Percentiles rank a stretch among this genome's conserved stretches.
phyloP scores from a whole-genome alignment of 2,797 vertebrate species.

The Melanotaenia parkinsoni region DNA sequence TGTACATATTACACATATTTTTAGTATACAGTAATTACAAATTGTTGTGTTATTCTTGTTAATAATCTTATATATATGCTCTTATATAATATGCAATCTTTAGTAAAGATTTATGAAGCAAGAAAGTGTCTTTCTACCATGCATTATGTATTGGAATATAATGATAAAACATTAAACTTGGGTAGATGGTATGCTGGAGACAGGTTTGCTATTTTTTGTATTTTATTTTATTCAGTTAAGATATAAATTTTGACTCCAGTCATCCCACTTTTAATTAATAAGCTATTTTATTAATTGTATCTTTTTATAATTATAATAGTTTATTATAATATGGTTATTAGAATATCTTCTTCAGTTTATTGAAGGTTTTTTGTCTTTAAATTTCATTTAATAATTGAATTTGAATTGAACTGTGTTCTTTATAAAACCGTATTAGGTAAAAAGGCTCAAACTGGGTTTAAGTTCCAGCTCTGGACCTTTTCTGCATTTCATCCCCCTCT shows the following conservation, averaged over 20 bases:
- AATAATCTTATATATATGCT: not conserved
- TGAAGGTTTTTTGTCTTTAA: too few species aligned
- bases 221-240: constrained; percentile 2
- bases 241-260: not conserved
- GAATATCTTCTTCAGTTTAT: not conserved
- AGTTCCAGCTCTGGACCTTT: too few species aligned
- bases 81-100: not conserved
- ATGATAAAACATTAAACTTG: not conserved
- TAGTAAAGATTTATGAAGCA: not conserved
- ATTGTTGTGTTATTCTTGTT: not conserved
- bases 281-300: not conserved
- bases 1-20: too few species aligned
- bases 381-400: not conserved
- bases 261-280: not conserved
- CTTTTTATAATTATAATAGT: not conserved
- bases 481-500: too few species aligned
- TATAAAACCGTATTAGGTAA: too few species aligned
- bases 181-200: not conserved
- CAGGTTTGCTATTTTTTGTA: too few species aligned
- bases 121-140: not conserved
- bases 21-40: too few species aligned
- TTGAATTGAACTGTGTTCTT: too few species aligned
- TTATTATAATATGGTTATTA: not conserved
- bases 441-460: too few species aligned
- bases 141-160: not conserved